These are phyloP conservation scores for Hypercompe scribonia DNA, from an alignment of 2,888 invertebrate species.

Conservation along the genomic window DNA sequence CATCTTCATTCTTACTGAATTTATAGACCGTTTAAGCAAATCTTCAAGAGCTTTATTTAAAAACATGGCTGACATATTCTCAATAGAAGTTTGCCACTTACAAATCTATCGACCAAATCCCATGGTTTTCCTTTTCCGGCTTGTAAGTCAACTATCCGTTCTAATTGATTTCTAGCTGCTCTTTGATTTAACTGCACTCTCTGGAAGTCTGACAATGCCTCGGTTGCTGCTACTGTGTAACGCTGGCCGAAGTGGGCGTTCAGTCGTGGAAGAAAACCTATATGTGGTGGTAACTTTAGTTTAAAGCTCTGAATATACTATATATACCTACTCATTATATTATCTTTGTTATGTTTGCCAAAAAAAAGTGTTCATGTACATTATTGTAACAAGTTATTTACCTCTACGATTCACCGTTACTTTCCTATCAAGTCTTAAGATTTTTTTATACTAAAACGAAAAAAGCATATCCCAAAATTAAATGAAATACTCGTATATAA, in stretches of 20 bases:
- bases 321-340: no score
- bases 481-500: no score
- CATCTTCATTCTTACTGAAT: constrained; percentile 51
- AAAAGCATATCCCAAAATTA: no score
- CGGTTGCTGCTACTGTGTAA: constrained; percentile 90
- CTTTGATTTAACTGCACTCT: constrained; percentile 86
- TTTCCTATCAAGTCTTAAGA: no score
- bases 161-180: constrained; percentile 86
- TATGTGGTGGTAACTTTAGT: background rate
- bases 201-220: constrained; percentile 91
- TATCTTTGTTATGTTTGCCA: background rate
- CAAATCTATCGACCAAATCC: constrained; percentile 87
- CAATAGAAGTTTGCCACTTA: constrained; percentile 64
- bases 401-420: no score
- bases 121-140: constrained; percentile 88
- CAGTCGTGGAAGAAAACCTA: constrained; percentile 89
- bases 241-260: constrained; percentile 90
- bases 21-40: background rate
- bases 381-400: no score
- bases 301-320: background rate
- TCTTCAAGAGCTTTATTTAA: constrained; percentile 1
- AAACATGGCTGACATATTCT: background rate
- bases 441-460: no score
- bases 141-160: constrained; percentile 87
- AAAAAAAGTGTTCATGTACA: background rate